Evolutionary conservation across 2,888 invertebrate genomes (phyloP), one percentile per base, ranked within the genome.

Genomic region (Electrophaes corylata): DNA sequence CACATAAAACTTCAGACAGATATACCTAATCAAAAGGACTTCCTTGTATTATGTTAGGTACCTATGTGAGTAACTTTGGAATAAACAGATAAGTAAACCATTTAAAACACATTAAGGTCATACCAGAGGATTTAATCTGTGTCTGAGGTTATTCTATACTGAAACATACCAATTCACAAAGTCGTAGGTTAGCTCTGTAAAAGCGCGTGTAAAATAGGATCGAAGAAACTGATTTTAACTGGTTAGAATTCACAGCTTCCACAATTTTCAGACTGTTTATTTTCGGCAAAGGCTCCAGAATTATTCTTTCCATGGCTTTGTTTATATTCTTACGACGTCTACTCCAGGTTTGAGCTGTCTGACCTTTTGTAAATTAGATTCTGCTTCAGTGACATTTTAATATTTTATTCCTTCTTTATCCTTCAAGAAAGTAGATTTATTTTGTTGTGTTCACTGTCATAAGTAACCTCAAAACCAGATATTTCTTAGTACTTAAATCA

Each of bases 181-280:
- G 54, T 46, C 66, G 69, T 66, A 72, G 73, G 75, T 76, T 73
- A 75, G 72, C n/a, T 26, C 5, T 5, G 72, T 75, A 78, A 80
- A n/a, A n/a, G n/a, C 78, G 77, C 71, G 37, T 76, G 76, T 82
- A 83, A 84, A 83, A 80, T 73, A 66, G 72, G 71, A 72, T 70
- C 5, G 8, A 44, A 4, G 66, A 75, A 78, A 77, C 75, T 75
- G 77, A 81, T 83, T 84, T 84, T 82, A 78, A 80, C 73, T 67
- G 69, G 75, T 67, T 69, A 64, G 66, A 66, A n/a, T n/a, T 65
- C 68, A 84, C 80, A 79, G 78, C 83, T 84, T 79, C 62, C 70
- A 66, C 70, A 67, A 45, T 52, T 46, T 60, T 55, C 44, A 54
- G 60, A 56, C 35, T 49, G 54, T 61, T 49, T 60, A 53, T 60